Evolutionary conservation across 2,113 vertebrate genomes (phyloP), one percentile per base, ranked within the genome.

Genomic region (Hippoglossus stenolepis): DNA sequence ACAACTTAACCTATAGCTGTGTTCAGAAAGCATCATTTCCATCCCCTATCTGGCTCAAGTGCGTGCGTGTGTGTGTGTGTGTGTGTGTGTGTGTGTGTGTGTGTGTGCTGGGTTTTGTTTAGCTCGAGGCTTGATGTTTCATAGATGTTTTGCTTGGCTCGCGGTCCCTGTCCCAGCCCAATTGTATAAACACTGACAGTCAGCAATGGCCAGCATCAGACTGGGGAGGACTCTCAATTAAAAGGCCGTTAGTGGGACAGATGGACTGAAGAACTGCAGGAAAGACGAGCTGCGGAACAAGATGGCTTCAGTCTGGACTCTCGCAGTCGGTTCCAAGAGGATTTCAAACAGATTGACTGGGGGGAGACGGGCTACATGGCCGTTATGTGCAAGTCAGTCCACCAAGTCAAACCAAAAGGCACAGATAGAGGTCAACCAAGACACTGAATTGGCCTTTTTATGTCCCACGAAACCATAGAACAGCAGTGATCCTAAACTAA

Each of bases 71-170:
- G 57, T 59, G 58, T 60, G 26, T 60, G 58, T 31, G 31, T 31
- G 35, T 38, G 35, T 35, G 35, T 35, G 35, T 28, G 58, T 31
- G 59, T 38, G n/a, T n/a, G 28, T 79, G 83, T 75, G 77, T 81
- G 85, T 45, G 70, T 88, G 78, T 89, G 89, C 84, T 86, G 80
- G 62, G 73, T 80, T 87, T 81, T 91, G 88, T 94, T 89, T 92
- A 92, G 90, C 83, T 87, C 61, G 61, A 90, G 85, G 82, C 87
- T 85, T 82, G 87, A 91, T 91, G 90, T 91, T 90, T 91, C 87
- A 59, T 91, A 82, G 86, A 89, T 92, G 90, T 93, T 93, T 90
- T 89, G 71, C 82, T 93, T 93, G 93, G 90, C 91, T 80, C 57
- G 10, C 35, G 43, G 79, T 77, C 79, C 81, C 86, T 77, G 86